Percentiles rank a stretch among this genome's conserved stretches.
These are phyloP conservation scores for Agrypnus murinus DNA, from an alignment of 2,888 invertebrate species.

Conservation along the genomic window DNA sequence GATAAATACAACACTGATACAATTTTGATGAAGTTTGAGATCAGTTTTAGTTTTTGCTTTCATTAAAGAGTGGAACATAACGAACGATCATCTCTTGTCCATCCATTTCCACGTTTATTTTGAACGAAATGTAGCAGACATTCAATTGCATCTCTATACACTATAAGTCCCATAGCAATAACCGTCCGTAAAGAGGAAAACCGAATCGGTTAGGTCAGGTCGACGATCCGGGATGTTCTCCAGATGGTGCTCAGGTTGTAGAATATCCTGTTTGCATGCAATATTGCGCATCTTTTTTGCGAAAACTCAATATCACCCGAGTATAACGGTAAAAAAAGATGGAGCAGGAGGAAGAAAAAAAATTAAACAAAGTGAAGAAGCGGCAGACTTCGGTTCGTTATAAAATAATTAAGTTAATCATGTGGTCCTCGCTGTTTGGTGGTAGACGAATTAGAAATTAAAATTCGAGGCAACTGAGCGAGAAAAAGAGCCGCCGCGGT, in stretches of 20 bases:
- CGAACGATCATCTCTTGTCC: not conserved
- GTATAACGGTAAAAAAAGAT: slow-evolving; percentile 13
- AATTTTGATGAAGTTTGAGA: not conserved
- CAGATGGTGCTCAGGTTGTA: slow-evolving; percentile 44
- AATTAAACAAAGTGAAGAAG: slow-evolving; percentile 38
- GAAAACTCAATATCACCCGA: slow-evolving; percentile 42
- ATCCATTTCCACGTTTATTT: slow-evolving; percentile 6
- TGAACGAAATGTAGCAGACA: slow-evolving; percentile 4
- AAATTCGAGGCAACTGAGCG: slow-evolving; percentile 58
- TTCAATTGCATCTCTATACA: slow-evolving; percentile 29
- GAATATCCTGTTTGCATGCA: slow-evolving; percentile 43
- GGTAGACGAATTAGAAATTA: slow-evolving; percentile 61
- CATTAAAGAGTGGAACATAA: not conserved
- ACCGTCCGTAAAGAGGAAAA: slow-evolving; percentile 29
- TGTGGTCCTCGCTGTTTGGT: slow-evolving; percentile 56
- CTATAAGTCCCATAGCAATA: slow-evolving; percentile 29
- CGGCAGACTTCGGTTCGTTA: slow-evolving; percentile 55
- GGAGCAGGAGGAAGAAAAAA: slow-evolving; percentile 10
- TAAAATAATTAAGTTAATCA: slow-evolving; percentile 63
- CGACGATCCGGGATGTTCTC: slow-evolving; percentile 33
- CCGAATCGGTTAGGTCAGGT: slow-evolving; percentile 39
- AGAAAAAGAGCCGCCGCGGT: slow-evolving; percentile 56
- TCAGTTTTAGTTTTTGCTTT: not conserved
- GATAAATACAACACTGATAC: slow-evolving; percentile 8
- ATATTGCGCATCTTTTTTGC: slow-evolving; percentile 39